Percentiles rank a stretch among this genome's conserved stretches.
Conservation (phyloP, 2,888 invertebrate genomes). For the Eretmocerus hayati region DNA sequence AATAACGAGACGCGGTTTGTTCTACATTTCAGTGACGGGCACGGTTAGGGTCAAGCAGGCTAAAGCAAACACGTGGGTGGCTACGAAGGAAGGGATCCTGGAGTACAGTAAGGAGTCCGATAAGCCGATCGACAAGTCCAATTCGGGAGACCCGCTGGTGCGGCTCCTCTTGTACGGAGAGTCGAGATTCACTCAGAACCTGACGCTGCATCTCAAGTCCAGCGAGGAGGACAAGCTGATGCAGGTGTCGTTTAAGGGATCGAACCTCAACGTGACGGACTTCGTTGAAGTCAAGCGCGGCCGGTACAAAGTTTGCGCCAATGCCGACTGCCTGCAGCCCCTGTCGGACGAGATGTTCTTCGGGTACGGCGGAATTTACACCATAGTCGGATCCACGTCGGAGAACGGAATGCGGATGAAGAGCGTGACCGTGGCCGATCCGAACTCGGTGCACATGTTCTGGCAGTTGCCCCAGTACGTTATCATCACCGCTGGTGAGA, state of each 20-base stretch:
- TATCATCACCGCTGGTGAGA: slow-evolving; percentile 86
- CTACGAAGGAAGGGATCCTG: not conserved
- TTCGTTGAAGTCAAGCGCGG: slow-evolving; percentile 41
- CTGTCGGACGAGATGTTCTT: slow-evolving; percentile 31
- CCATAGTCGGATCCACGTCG: slow-evolving; percentile 49
- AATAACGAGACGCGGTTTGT: too few relatives aligned
- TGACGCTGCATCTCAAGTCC: slow-evolving; percentile 8
- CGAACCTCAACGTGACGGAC: not conserved
- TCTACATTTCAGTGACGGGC: too few relatives aligned
- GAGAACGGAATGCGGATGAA: slow-evolving; percentile 25
- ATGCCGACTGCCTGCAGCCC: slow-evolving; percentile 35
- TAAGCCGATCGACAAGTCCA: slow-evolving; percentile 30
- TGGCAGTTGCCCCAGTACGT: slow-evolving; percentile 90
- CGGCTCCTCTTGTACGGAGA: slow-evolving; percentile 32
- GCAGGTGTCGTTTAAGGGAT: not conserved
- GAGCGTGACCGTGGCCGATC: slow-evolving; percentile 53
- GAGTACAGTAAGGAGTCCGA: not conserved
- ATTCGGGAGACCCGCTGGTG: slow-evolving; percentile 39
- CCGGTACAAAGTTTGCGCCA: slow-evolving; percentile 44
- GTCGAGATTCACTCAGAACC: not conserved
- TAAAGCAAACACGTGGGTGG: not conserved
- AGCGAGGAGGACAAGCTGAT: slow-evolving; percentile 1
- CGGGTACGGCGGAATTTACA: slow-evolving; percentile 59
- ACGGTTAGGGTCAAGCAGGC: not conserved
- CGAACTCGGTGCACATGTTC: slow-evolving; percentile 72